Percentiles rank a stretch among this genome's conserved stretches.
Conservation (phyloP, 2,797 vertebrate species). For the Manis javanica region DNA sequence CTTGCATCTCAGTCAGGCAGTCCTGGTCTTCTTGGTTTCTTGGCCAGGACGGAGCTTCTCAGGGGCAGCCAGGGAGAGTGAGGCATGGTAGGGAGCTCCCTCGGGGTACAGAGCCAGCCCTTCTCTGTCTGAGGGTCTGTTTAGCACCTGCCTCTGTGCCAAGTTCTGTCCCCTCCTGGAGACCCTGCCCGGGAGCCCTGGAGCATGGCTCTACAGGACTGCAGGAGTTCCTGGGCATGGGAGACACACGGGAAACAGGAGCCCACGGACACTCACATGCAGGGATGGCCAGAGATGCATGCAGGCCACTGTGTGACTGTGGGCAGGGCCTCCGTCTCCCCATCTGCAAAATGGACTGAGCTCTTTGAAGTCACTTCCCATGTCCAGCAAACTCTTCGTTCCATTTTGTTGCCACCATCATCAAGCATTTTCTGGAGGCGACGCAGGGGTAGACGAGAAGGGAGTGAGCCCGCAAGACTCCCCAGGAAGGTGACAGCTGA, state of each 20-base stretch:
- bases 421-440: not conserved
- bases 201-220: not conserved
- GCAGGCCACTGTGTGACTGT: too few species aligned
- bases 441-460: not conserved
- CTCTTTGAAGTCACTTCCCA: not conserved
- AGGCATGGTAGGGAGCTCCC: not conserved
- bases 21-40: not conserved
- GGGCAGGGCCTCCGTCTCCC: not conserved
- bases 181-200: not conserved
- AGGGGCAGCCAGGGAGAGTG: not conserved
- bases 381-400: too few species aligned
- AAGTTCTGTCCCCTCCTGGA: fast-evolving
- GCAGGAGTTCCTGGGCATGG: fast-evolving
- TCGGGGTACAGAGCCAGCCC: too few species aligned
- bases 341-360: not conserved
- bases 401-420: fast-evolving
- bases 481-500: not conserved
- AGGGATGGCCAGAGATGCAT: not conserved
- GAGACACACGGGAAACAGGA: not conserved
- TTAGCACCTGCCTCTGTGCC: too few species aligned
- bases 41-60: fast-evolving
- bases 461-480: not conserved
- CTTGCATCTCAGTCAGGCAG: not conserved
- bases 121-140: too few species aligned
- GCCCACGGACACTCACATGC: fast-evolving